Percentiles rank a stretch among this genome's conserved stretches.
phyloP scores from a whole-genome alignment of 2,888 invertebrate genomes.

The Halocaridina rubra region DNA sequence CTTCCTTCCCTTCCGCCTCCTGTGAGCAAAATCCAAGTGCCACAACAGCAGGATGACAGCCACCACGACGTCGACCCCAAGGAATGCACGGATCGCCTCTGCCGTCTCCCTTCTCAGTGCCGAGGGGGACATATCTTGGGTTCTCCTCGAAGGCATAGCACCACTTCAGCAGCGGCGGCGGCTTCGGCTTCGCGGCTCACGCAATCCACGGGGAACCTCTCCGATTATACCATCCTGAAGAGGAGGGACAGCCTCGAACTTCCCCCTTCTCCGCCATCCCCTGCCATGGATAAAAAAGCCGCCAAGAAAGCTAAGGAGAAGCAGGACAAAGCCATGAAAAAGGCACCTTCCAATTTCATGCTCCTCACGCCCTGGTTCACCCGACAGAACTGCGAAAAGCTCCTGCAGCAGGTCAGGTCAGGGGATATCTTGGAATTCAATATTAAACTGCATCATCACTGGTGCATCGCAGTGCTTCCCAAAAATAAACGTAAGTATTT shows the following conservation, averaged over 20 bases:
- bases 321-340: slow-evolving; percentile 54
- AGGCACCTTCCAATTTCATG: slow-evolving; percentile 60
- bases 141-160: slow-evolving; percentile 34
- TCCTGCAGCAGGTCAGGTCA: slow-evolving; percentile 45
- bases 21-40: neutral
- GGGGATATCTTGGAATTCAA: slow-evolving; percentile 61
- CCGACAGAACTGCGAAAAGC: slow-evolving; percentile 52
- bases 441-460: slow-evolving; percentile 60
- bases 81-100: slow-evolving; percentile 52
- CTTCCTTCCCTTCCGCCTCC: slow-evolving; percentile 34
- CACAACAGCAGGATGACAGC: neutral
- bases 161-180: neutral
- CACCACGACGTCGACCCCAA: slow-evolving; percentile 35
- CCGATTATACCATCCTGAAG: slow-evolving; percentile 32
- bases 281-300: slow-evolving; percentile 46
- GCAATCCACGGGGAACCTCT: slow-evolving; percentile 56
- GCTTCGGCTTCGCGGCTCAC: slow-evolving; percentile 34
- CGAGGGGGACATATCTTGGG: slow-evolving; percentile 55
- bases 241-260: slow-evolving; percentile 12
- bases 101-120: slow-evolving; percentile 51
- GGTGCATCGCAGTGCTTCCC: slow-evolving; percentile 58
- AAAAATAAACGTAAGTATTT: slow-evolving; percentile 57
- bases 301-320: slow-evolving; percentile 52
- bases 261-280: slow-evolving; percentile 7
- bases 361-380: slow-evolving; percentile 55